Conservation (phyloP, 1,140 invertebrate genomes). For the Bactericera cockerelli region DNA sequence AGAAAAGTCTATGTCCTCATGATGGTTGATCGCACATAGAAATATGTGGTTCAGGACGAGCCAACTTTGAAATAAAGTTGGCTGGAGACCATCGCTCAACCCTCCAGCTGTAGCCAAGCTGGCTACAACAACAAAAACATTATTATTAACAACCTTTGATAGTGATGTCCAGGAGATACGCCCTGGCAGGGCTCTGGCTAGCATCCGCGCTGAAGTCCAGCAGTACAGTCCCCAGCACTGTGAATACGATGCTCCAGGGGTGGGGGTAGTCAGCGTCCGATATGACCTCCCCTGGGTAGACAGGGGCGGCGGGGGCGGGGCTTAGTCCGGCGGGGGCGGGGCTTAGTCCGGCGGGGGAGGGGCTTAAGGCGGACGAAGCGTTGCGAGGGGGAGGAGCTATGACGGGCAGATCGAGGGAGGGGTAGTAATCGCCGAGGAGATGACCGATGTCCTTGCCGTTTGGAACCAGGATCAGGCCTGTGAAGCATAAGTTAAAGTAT, state of each 20-base stretch:
- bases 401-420: slow-evolving; percentile 20
- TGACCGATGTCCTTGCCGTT: slow-evolving; percentile 76
- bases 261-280: slow-evolving; percentile 33
- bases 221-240: slow-evolving; percentile 79
- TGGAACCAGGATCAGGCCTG: slow-evolving; percentile 75
- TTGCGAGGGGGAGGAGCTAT: too few species aligned
- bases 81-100: too few species aligned
- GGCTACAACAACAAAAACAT: too few species aligned
- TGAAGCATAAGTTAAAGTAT: slow-evolving; percentile 23
- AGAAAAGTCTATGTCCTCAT: too few species aligned
- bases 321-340: too few species aligned
- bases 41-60: too few species aligned
- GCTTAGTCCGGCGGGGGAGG: too few species aligned
- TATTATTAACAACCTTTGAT: too few species aligned
- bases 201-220: slow-evolving; percentile 92
- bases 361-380: neutral
- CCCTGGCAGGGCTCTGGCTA: slow-evolving; percentile 82
- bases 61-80: too few species aligned
- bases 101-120: too few species aligned
- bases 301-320: slow-evolving; percentile 9
- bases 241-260: slow-evolving; percentile 81
- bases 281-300: slow-evolving; percentile 16
- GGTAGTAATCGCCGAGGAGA: slow-evolving; percentile 51
- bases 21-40: too few species aligned
- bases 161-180: slow-evolving; percentile 84